Evolutionary conservation across 2,113 vertebrate species (phyloP).

Genomic region (Terrapene triunguis): DNA sequence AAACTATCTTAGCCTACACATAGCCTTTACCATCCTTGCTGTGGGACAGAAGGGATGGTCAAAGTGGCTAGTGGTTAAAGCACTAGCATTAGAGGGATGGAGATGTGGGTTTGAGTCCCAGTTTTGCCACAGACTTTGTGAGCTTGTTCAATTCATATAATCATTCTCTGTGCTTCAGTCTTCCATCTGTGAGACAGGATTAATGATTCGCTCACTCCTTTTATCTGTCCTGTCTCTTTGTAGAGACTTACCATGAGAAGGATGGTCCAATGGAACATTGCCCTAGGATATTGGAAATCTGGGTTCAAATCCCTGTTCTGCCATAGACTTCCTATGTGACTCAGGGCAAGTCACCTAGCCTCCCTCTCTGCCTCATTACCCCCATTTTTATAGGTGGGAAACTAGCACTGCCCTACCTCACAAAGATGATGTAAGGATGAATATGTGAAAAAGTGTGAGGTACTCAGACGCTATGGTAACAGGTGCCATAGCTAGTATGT

Average conservation of each 20-base stretch:
- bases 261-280: rapidly evolving
- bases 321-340: not conserved
- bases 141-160: not conserved
- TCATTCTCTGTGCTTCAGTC: not conserved
- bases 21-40: not conserved
- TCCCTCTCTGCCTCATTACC: not conserved
- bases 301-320: not conserved
- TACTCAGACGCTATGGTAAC: too few species aligned
- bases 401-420: rapidly evolving
- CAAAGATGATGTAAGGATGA: not conserved
- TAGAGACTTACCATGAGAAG: not conserved
- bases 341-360: not conserved
- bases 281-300: not conserved
- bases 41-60: not conserved
- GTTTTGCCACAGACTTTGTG: not conserved
- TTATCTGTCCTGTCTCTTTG: not conserved
- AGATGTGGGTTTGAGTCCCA: not conserved
- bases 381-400: not conserved
- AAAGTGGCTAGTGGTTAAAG: not conserved
- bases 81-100: not conserved
- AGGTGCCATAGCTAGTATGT: rapidly evolving
- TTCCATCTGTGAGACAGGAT: not conserved
- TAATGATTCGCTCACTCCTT: not conserved
- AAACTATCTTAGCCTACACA: not conserved
- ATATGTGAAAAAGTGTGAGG: not conserved